Conservation (phyloP, 2,888 invertebrate genomes). For the Microplitis manilae region DNA sequence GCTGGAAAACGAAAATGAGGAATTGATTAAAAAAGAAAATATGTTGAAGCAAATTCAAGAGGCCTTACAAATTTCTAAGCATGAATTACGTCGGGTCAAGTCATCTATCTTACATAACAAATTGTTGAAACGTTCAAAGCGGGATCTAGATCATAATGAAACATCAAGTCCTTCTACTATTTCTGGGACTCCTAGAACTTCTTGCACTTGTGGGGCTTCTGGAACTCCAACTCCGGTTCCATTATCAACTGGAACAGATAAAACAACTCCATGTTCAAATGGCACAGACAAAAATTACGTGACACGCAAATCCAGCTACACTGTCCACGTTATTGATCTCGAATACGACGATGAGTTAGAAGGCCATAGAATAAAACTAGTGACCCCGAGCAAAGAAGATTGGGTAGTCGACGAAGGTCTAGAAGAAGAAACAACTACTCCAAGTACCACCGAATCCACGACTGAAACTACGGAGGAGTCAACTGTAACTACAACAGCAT, state of each 20-base stretch:
- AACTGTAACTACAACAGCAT: constrained; percentile 22
- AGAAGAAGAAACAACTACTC: constrained; percentile 20
- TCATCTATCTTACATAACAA: background rate
- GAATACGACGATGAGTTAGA: background rate
- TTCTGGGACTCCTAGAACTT: constrained; percentile 43
- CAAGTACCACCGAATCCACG: background rate
- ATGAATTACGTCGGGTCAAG: constrained; percentile 4
- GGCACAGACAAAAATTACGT: background rate
- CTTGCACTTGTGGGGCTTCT: constrained; percentile 46
- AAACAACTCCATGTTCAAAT: background rate
- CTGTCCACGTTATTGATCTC: constrained; percentile 16
- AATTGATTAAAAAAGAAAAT: constrained; percentile 28
- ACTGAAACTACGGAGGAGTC: constrained; percentile 7
- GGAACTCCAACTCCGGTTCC: background rate
- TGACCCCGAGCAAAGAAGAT: constrained; percentile 43
- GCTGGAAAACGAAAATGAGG: constrained; percentile 32
- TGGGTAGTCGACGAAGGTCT: constrained; percentile 34
- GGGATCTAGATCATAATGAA: background rate
- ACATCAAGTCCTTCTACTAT: background rate
- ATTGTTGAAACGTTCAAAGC: background rate
- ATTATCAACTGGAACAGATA: background rate
- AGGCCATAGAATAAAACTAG: background rate
- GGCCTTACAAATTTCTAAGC: constrained; percentile 4
- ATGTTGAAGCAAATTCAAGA: background rate
- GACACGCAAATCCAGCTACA: background rate